Conservation (phyloP, 1,140 invertebrate genomes). For the Sarcophaga peregrina region DNA sequence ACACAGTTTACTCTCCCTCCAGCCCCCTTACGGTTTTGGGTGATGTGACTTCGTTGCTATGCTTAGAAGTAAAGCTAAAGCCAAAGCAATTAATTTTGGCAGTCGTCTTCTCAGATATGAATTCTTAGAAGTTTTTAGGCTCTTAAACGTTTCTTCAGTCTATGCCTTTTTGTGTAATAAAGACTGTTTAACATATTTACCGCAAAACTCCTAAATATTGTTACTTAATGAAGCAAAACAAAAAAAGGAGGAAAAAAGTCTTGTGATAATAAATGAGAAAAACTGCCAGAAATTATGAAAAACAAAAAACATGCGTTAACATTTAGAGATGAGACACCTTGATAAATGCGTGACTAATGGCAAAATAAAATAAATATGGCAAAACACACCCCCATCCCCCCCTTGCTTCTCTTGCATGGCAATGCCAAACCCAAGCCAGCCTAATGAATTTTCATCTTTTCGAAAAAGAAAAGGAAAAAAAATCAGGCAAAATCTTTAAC, state of each 20-base stretch:
- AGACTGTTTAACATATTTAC: conserved; percentile 2
- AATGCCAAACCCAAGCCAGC: neutral
- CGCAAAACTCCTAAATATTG: no score
- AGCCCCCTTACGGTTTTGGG: no score
- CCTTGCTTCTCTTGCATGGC: neutral
- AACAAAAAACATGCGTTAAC: conserved; percentile 13
- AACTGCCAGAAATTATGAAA: conserved; percentile 5
- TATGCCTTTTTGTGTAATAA: no score
- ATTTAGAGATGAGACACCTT: conserved; percentile 21
- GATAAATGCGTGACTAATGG: conserved; percentile 26
- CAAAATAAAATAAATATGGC: neutral
- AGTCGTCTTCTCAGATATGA: neutral
- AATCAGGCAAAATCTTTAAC: neutral
- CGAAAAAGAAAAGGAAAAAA: neutral
- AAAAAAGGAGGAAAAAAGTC: neutral
- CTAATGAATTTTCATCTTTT: neutral
- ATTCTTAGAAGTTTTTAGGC: no score
- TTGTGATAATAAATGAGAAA: neutral
- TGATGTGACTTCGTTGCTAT: neutral
- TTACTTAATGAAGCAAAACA: neutral
- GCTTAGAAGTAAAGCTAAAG: neutral
- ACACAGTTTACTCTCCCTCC: neutral
- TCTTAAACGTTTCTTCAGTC: no score
- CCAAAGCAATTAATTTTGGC: conserved; percentile 4
- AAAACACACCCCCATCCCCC: no score